Evolutionary conservation across 2,888 invertebrate species (phyloP), one percentile per base, ranked within the genome.

Genomic region (Spisula subtruncata): DNA sequence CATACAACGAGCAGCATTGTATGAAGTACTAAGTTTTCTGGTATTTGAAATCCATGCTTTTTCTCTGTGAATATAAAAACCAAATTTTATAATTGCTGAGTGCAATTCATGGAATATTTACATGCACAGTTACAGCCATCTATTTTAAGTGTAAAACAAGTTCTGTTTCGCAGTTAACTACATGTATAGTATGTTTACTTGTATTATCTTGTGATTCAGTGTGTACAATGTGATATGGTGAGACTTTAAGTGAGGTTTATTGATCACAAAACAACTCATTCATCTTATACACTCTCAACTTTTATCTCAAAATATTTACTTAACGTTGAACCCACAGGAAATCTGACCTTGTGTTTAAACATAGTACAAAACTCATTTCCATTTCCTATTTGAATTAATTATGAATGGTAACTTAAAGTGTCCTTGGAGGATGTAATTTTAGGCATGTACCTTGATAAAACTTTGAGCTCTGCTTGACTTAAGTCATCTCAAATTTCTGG

Each of bases 251-350:
- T 75, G 75, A 35, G 75, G 4, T 75, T 75, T 75, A 75, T 75
- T 75, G 75, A 75, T 75, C 75, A 32, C 5, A 12, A 75, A 14
- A 75, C 75, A 35, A 16, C 35, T 32, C 10, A 75, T 75, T 35
- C 35, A 75, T 75, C 75, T 18, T 35, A 75, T 35, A 35, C 0
- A 35, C 75, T 25, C 35, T 32, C 35, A 18, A 16, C 16, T 32
- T 75, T 75, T 75, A 75, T 75, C 75, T 75, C 14, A 75, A 75
- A 75, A 75, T 75, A 75, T 75, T 75, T 75, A 75, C 75, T 75
- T 35, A 32, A 18, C 16, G 75, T 75, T 75, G 35, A 75, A 75
- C 75, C 75, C 75, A 35, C 75, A 75, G 75, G 75, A 75, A 75
- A 75, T n/a, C n/a, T 75, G 75, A 75, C 75, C 75, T 75, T 75